Percentiles rank a stretch among this genome's conserved stretches.
Evolutionary conservation across 2,797 vertebrate species (phyloP).

Genomic region (Lemur catta): DNA sequence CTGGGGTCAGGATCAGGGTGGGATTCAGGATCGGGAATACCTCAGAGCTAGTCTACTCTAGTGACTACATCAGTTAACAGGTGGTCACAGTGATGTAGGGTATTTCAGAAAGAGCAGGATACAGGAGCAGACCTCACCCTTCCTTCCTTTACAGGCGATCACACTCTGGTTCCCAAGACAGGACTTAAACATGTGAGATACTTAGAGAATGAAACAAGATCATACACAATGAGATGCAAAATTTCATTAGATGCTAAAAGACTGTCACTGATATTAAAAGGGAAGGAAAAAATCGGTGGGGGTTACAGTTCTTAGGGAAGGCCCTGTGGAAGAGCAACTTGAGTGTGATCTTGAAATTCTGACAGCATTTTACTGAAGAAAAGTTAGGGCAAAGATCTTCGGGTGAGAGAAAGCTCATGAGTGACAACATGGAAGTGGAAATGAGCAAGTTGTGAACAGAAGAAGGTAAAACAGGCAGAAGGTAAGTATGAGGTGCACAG

Average conservation of each 20-base stretch:
- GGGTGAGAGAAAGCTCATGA: not conserved
- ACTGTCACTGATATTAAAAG: not conserved
- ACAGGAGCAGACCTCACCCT: not conserved
- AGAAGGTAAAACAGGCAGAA: not conserved
- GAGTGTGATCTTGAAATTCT: not conserved
- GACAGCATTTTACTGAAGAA: not conserved
- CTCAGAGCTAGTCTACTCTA: not conserved
- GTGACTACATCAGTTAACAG: not conserved
- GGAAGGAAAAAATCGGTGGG: not conserved
- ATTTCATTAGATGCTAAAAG: not conserved
- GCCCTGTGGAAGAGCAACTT: not conserved
- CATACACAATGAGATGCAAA: not conserved
- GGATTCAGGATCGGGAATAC: not conserved
- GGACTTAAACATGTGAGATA: not conserved
- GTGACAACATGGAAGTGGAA: not conserved
- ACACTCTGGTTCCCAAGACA: not conserved
- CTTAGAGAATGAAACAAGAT: slow-evolving; percentile 1
- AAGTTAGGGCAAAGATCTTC: not conserved
- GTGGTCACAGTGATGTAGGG: not conserved
- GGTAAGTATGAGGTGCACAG: not conserved
- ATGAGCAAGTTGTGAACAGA: not conserved
- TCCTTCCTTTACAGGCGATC: not conserved
- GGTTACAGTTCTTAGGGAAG: not conserved
- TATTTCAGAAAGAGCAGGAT: not conserved
- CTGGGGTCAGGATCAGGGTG: not conserved